Evolutionary conservation across 2,888 invertebrate species (phyloP), one percentile per base, ranked within the genome.

Genomic region (Aricia artaxerxes): DNA sequence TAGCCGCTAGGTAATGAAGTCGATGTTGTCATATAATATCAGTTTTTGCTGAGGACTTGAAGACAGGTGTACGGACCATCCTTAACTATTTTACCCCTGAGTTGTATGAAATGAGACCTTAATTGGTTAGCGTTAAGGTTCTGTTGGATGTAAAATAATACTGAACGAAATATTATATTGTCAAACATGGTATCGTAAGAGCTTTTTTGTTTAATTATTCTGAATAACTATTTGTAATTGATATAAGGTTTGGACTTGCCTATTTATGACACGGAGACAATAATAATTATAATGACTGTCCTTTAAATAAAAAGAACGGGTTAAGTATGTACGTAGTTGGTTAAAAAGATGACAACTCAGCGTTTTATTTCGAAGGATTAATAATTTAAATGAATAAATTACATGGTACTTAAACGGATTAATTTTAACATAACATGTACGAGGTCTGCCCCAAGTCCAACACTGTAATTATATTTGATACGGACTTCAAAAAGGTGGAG

Each of bases 1-100:
- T 31, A 69, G 81, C 81, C 83, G 83, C 83, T 81, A 83, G 81
- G 81, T 82, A 81, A 82, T 82, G 81, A 61, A 75, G 57, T 77
- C 78, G 57, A 73, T 76, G 60, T 38, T 53, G 73, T 44, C 44
- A 11, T 77, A 38, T 35, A 73, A 38, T 40, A 77, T 79, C 73
- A 73, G 7, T 77, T 73, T 77, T 78, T 44, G 53, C 31, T 75
- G 1, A n/a, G 53, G 49, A 75, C 49, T 9, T 1, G 53, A 31
- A 75, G 75, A 75, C 75, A 75, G 75, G 75, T 75, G 75, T 75
- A 31, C 53, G 4, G 57, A 5, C 16, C 57, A 16, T 57, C 57
- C 57, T 57, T 16, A 57, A 16, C 16, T 16, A 57, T 16, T 57
- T 57, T 57, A 57, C 4, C 57, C 13, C 57, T 57, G 16, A 57